Conservation (phyloP, 2,797 vertebrate species). For the Anisognathus igniventris region DNA sequence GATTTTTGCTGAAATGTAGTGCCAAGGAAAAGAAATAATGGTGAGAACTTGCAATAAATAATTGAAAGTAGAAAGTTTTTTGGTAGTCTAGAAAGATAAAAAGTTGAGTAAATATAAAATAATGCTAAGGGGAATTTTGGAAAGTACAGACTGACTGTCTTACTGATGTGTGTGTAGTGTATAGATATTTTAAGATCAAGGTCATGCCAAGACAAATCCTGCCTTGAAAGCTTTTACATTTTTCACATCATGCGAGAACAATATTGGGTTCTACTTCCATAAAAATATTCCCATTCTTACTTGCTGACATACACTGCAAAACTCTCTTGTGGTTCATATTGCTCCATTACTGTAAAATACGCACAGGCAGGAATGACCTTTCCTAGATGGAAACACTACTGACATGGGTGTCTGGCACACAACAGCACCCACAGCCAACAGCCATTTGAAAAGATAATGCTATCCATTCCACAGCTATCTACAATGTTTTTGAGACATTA, state of each 20-base stretch:
- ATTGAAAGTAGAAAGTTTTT: conserved; percentile 9
- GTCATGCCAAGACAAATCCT: conserved; percentile 2
- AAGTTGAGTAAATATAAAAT: not conserved
- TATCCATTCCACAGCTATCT: not conserved
- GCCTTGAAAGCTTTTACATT: conserved; percentile 1
- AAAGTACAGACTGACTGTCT: not conserved
- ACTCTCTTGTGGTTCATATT: not conserved
- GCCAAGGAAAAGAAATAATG: conserved; percentile 16
- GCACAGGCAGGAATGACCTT: not conserved
- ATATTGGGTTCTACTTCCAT: not conserved
- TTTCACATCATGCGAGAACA: not conserved
- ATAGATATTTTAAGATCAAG: not conserved
- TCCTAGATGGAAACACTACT: not conserved
- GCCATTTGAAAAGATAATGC: not conserved
- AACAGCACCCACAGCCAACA: not conserved
- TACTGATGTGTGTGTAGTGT: not conserved
- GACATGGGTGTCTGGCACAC: not conserved
- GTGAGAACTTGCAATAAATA: not conserved
- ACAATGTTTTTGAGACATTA: not conserved
- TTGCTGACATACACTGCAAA: not conserved
- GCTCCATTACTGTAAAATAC: not conserved
- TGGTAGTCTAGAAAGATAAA: not conserved
- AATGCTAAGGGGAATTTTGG: not conserved
- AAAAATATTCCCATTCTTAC: not conserved
- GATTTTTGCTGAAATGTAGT: not conserved